Percentiles rank a stretch among this genome's conserved stretches.
phyloP scores from a whole-genome alignment of 2,797 vertebrate species.

The Hydrolagus colliei region DNA sequence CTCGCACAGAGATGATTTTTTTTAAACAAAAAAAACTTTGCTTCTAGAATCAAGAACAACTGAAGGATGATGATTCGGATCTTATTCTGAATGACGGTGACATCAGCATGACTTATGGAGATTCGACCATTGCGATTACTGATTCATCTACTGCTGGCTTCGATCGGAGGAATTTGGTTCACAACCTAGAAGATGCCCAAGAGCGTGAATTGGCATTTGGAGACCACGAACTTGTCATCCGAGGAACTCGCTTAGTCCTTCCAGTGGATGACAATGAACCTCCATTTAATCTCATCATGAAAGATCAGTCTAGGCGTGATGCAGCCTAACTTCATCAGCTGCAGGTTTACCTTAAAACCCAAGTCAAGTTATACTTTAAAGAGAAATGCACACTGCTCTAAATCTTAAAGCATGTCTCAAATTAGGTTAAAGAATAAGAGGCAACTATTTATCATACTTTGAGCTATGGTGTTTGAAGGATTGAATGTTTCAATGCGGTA shows the following conservation, averaged over 20 bases:
- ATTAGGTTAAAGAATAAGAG: slow-evolving; percentile 45
- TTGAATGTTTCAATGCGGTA: not conserved
- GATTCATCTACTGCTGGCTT: slow-evolving; percentile 56
- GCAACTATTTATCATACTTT: slow-evolving; percentile 1
- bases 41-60: slow-evolving; percentile 77
- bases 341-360: not conserved
- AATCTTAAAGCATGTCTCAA: slow-evolving; percentile 64
- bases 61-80: slow-evolving; percentile 92
- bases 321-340: slow-evolving; percentile 52
- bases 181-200: slow-evolving; percentile 65
- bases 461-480: not conserved
- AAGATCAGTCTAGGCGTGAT: slow-evolving; percentile 56
- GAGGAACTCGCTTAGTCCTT: slow-evolving; percentile 85
- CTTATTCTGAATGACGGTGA: slow-evolving; percentile 87
- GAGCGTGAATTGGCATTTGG: slow-evolving; percentile 77
- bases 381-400: slow-evolving; percentile 60
- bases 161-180: slow-evolving; percentile 50
- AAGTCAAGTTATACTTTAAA: not conserved
- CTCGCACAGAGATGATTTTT: not conserved
- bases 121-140: slow-evolving; percentile 70
- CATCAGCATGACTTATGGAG: slow-evolving; percentile 83
- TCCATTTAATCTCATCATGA: slow-evolving; percentile 57
- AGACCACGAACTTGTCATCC: slow-evolving; percentile 84
- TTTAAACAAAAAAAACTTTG: not conserved
- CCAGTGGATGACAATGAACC: slow-evolving; percentile 93